A percentile compares a stretch with the other conserved stretches of the same genome.
phyloP scores from a whole-genome alignment of 1,140 invertebrate genomes.

The Cotesia vestalis region DNA sequence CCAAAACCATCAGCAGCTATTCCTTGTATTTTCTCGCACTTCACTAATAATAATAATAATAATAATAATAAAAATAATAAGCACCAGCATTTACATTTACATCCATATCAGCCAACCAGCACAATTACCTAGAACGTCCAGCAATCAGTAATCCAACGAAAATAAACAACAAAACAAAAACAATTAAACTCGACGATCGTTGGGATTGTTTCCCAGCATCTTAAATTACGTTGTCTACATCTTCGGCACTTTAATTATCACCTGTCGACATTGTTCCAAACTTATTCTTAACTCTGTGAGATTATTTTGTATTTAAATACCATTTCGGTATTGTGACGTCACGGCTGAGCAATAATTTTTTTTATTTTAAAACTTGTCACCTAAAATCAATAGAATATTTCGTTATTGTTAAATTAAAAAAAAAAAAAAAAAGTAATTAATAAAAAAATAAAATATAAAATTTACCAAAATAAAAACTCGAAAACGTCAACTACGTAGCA shows the following conservation, averaged over 20 bases:
- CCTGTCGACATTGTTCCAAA: not conserved
- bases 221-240: slow-evolving; percentile 31
- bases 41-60: not conserved
- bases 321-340: not conserved
- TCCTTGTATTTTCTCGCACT: not conserved
- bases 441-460: not conserved
- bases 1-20: not conserved
- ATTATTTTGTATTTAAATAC: not conserved
- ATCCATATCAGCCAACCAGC: too few relatives aligned
- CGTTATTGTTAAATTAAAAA: too few relatives aligned
- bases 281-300: not conserved
- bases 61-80: not conserved
- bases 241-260: slow-evolving; percentile 22
- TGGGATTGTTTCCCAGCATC: not conserved
- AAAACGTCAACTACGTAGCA: slow-evolving; percentile 26
- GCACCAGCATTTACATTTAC: too few relatives aligned
- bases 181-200: too few relatives aligned
- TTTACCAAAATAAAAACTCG: slow-evolving; percentile 4
- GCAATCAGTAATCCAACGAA: not conserved
- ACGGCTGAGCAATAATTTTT: too few relatives aligned
- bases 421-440: not conserved
- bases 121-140: too few relatives aligned
- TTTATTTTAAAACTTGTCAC: too few relatives aligned
- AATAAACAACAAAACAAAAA: too few relatives aligned
- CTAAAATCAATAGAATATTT: too few relatives aligned